Percentiles rank a stretch among this genome's conserved stretches.
These are phyloP conservation scores for Onthophagus sagittarius DNA, from an alignment of 2,888 invertebrate genomes.

Conservation along the genomic window DNA sequence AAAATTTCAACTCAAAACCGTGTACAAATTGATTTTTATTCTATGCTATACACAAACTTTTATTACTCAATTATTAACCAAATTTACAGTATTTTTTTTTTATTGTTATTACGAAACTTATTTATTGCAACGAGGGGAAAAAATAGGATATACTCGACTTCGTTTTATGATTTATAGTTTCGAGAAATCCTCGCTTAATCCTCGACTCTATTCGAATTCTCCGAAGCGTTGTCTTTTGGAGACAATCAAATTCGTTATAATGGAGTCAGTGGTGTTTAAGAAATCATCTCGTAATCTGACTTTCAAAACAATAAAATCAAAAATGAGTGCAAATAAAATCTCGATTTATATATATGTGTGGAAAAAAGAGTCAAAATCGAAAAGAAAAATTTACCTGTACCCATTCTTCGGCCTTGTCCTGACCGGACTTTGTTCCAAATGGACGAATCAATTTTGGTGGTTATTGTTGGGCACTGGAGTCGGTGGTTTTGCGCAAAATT, in stretches of 20 bases:
- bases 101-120: background rate
- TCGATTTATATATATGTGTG: too few relatives aligned
- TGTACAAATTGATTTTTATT: background rate
- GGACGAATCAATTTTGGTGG: slow-evolving; percentile 48
- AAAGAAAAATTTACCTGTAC: slow-evolving; percentile 57
- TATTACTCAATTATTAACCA: background rate
- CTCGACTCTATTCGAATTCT: background rate
- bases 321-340: too few relatives aligned
- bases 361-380: too few relatives aligned
- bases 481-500: background rate
- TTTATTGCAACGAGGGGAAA: background rate
- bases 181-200: background rate
- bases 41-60: background rate
- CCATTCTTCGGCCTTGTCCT: slow-evolving; percentile 67
- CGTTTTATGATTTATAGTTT: background rate
- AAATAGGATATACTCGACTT: too few relatives aligned
- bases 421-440: slow-evolving; percentile 62
- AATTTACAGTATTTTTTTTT: background rate
- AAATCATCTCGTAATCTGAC: too few relatives aligned
- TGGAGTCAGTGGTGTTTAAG: too few relatives aligned
- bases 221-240: background rate
- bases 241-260: too few relatives aligned
- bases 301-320: too few relatives aligned
- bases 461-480: slow-evolving; percentile 12
- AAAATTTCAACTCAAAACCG: background rate